phyloP scores from a whole-genome alignment of 2,797 vertebrate genomes.

The Galago senegalensis region DNA sequence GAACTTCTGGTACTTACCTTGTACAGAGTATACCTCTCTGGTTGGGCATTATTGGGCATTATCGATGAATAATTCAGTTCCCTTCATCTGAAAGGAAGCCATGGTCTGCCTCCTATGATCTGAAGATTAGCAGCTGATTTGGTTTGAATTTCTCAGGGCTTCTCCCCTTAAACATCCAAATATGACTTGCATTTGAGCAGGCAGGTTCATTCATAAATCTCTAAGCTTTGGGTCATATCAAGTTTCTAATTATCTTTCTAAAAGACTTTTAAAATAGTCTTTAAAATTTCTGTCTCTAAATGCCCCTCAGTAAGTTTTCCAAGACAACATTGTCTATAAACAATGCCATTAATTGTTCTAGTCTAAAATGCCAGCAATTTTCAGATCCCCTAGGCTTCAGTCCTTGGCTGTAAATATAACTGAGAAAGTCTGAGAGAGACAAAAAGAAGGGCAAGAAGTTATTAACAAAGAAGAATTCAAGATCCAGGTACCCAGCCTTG shows the following conservation, averaged over 20 bases:
- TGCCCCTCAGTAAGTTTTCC: not conserved
- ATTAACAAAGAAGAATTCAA: not conserved
- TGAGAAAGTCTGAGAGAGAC: constrained; percentile 29
- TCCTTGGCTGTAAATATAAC: constrained; percentile 50
- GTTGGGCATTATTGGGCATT: not conserved
- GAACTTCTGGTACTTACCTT: not conserved
- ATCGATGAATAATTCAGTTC: not conserved
- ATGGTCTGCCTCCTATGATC: not conserved
- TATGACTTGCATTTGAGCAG: not conserved
- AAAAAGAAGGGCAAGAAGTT: not conserved
- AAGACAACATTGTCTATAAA: constrained; percentile 17
- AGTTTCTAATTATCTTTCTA: not conserved
- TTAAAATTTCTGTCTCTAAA: constrained; percentile 35
- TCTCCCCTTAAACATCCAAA: not conserved
- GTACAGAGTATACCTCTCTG: not conserved
- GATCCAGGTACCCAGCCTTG: not conserved
- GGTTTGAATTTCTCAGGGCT: not conserved
- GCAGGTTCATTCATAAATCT: constrained; percentile 36
- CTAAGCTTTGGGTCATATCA: constrained; percentile 6
- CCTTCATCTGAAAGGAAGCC: not conserved
- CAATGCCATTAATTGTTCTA: constrained; percentile 57
- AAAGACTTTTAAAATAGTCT: constrained; percentile 44
- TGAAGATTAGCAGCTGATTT: not conserved
- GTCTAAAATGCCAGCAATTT: constrained; percentile 35
- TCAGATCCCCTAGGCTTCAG: not conserved